Conservation (phyloP, 2,113 vertebrate species). For the Telmatochromis sp. region DNA sequence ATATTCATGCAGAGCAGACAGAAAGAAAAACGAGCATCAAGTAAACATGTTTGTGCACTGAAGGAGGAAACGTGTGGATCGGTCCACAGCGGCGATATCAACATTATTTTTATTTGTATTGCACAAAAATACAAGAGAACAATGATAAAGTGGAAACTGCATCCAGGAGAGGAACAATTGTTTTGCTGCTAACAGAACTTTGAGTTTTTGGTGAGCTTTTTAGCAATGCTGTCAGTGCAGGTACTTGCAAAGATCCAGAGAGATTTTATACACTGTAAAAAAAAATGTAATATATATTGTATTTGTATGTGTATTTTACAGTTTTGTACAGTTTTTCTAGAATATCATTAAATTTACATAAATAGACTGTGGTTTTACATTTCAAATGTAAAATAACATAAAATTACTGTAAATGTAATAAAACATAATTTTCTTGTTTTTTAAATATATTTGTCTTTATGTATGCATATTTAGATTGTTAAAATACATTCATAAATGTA, state of each 20-base stretch:
- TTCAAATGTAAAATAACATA: background rate
- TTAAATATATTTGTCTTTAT: background rate
- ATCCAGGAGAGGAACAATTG: background rate
- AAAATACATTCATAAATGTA: background rate
- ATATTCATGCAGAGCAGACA: background rate
- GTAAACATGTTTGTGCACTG: background rate
- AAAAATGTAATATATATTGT: background rate
- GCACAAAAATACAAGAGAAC: background rate
- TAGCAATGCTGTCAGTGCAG: background rate
- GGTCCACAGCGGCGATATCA: background rate
- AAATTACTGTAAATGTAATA: background rate
- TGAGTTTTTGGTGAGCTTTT: background rate
- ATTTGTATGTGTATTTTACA: background rate
- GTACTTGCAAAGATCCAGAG: background rate
- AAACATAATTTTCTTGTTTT: background rate
- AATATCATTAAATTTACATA: background rate
- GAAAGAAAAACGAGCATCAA: background rate
- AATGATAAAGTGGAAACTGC: background rate
- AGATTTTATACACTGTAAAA: background rate
- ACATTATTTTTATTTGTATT: background rate
- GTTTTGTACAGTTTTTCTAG: background rate
- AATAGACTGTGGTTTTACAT: background rate
- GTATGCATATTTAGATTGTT: background rate
- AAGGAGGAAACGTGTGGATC: background rate
- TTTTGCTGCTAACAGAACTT: background rate